Evolutionary conservation across 1,140 invertebrate genomes (phyloP).

Genomic region (Hermetia illucens): DNA sequence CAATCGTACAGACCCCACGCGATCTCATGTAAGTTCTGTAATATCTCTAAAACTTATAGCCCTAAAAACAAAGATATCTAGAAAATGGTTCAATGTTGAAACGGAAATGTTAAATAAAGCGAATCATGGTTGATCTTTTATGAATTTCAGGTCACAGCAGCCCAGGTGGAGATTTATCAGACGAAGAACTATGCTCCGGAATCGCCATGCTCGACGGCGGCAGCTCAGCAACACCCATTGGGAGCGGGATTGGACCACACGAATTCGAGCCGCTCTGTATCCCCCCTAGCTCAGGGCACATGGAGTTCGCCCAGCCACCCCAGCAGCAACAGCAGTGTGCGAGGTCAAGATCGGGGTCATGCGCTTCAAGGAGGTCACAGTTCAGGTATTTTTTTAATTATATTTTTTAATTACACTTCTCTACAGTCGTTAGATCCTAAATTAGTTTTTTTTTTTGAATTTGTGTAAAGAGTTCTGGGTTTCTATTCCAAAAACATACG

Average conservation of each 20-base stretch:
- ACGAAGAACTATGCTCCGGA: slow-evolving; percentile 44
- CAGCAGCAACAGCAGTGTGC: slow-evolving; percentile 22
- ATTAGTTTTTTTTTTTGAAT: slow-evolving; percentile 7
- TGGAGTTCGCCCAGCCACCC: slow-evolving; percentile 36
- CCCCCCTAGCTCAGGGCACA: slow-evolving; percentile 43
- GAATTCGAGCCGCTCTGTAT: slow-evolving; percentile 32
- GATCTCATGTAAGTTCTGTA: slow-evolving; percentile 25
- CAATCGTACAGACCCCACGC: slow-evolving; percentile 31
- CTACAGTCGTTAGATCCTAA: background rate
- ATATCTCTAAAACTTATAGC: background rate
- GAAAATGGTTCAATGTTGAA: too few species aligned
- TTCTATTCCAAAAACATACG: background rate
- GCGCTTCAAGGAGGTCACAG: slow-evolving; percentile 34
- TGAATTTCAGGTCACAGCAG: slow-evolving; percentile 26
- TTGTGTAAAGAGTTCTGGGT: too few species aligned
- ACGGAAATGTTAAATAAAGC: too few species aligned
- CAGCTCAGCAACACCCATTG: slow-evolving; percentile 27
- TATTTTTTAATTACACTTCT: slow-evolving; percentile 5
- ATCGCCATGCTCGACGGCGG: slow-evolving; percentile 32
- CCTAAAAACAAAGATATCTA: too few species aligned
- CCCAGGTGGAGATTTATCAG: slow-evolving; percentile 46
- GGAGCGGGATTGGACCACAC: slow-evolving; percentile 25
- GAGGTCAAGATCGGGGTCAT: slow-evolving; percentile 33
- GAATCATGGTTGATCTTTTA: background rate
- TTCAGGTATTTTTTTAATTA: slow-evolving; percentile 21